These are phyloP conservation scores for Chrysolina oricalcia DNA, from an alignment of 2,888 invertebrate genomes.

Conservation along the genomic window DNA sequence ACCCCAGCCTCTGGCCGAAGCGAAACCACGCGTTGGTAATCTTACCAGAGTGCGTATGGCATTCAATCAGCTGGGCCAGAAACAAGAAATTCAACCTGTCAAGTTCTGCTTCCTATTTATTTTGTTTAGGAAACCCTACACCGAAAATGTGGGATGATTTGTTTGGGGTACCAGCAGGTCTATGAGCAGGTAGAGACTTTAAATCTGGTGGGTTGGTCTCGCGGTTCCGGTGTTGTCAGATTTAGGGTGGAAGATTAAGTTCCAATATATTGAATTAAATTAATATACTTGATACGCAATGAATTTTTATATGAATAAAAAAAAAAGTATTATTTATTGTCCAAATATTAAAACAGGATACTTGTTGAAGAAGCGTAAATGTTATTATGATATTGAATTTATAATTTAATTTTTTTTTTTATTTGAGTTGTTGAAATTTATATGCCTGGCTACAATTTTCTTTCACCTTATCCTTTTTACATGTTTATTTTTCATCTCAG, in stretches of 20 bases:
- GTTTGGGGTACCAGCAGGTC: conserved; percentile 44
- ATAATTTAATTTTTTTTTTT: too few relatives aligned
- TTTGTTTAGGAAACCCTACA: conserved; percentile 46
- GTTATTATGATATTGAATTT: too few relatives aligned
- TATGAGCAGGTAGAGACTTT: conserved; percentile 41
- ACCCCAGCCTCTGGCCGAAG: background rate
- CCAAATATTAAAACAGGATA: too few relatives aligned
- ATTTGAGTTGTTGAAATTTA: too few relatives aligned
- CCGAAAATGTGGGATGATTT: conserved; percentile 39
- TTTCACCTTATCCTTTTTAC: too few relatives aligned
- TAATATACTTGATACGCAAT: too few relatives aligned
- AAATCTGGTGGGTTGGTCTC: conserved; percentile 39
- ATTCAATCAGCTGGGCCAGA: conserved; percentile 26
- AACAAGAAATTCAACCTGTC: conserved; percentile 42
- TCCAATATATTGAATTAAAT: too few relatives aligned
- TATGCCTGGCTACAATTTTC: too few relatives aligned
- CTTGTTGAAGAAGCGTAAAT: too few relatives aligned
- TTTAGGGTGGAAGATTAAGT: background rate
- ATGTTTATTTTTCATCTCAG: too few relatives aligned
- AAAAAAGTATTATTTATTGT: too few relatives aligned
- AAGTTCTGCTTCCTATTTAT: conserved; percentile 41
- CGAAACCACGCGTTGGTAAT: conserved; percentile 7
- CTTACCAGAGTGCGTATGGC: conserved; percentile 4
- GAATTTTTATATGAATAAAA: too few relatives aligned
- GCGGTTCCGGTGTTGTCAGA: conserved; percentile 30